Percentiles rank a stretch among this genome's conserved stretches.
These are phyloP conservation scores for Lateolabrax maculatus DNA, from an alignment of 2,797 vertebrate genomes.

Conservation along the genomic window DNA sequence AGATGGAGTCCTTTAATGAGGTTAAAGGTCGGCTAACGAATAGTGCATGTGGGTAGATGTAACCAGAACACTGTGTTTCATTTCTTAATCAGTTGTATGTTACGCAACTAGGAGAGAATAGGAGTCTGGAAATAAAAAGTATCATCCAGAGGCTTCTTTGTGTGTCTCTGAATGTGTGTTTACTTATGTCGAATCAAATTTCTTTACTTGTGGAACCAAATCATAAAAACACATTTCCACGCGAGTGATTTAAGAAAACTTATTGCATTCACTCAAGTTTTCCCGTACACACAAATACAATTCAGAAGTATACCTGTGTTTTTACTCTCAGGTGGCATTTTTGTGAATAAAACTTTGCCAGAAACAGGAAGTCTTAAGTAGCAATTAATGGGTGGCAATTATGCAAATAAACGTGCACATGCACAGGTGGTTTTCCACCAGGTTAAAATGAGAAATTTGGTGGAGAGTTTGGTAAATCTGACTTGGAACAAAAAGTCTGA, in stretches of 20 bases:
- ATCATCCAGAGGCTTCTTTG: constrained; percentile 27
- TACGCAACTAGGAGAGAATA: constrained; percentile 29
- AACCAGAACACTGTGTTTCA: constrained; percentile 60
- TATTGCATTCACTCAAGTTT: too few relatives aligned
- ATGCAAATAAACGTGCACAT: not conserved
- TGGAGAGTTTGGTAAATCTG: not conserved
- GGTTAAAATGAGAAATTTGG: not conserved
- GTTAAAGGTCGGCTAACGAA: constrained; percentile 61
- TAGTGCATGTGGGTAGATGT: constrained; percentile 56
- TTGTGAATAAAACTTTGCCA: too few relatives aligned
- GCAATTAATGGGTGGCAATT: too few relatives aligned
- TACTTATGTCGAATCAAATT: not conserved
- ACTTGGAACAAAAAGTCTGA: not conserved
- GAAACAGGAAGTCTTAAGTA: not conserved
- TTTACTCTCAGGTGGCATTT: too few relatives aligned
- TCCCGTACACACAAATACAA: too few relatives aligned
- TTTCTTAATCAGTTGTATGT: constrained; percentile 55
- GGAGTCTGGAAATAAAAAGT: constrained; percentile 24
- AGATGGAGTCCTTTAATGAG: constrained; percentile 69
- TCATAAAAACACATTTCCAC: not conserved
- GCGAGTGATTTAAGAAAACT: too few relatives aligned
- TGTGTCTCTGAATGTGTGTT: not conserved
- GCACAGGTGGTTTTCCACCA: not conserved
- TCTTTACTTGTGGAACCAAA: not conserved
- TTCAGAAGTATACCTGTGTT: too few relatives aligned